Conservation (phyloP, 2,888 invertebrate species). For the Agrochola macilenta region DNA sequence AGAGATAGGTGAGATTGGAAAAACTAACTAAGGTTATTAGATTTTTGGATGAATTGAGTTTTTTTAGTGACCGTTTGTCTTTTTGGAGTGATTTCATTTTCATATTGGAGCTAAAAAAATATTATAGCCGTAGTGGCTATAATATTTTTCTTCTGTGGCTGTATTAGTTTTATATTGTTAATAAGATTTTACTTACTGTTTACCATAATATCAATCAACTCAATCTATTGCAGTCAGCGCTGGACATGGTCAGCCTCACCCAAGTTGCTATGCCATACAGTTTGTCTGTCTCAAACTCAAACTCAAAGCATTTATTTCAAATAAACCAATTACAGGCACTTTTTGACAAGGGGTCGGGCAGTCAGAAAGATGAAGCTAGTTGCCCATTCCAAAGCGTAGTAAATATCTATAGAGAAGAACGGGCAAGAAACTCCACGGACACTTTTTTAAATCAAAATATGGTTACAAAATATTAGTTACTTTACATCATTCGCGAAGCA, state of each 20-base stretch:
- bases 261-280: not conserved
- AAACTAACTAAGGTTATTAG: slow-evolving; percentile 42
- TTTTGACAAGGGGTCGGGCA: too few species aligned
- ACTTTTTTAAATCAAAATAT: too few species aligned
- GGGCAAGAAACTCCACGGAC: too few species aligned
- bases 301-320: too few species aligned
- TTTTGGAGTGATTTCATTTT: not conserved
- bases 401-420: too few species aligned
- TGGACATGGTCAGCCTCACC: not conserved
- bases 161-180: not conserved
- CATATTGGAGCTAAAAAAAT: not conserved
- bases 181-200: not conserved
- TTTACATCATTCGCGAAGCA: too few species aligned
- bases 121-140: not conserved
- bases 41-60: slow-evolving; percentile 14
- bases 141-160: not conserved
- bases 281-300: not conserved
- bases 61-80: slow-evolving; percentile 4
- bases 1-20: slow-evolving; percentile 43
- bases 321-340: too few species aligned
- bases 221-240: too few species aligned
- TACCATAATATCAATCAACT: not conserved
- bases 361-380: too few species aligned
- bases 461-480: too few species aligned
- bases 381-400: too few species aligned